Evolutionary conservation across 2,888 invertebrate species (phyloP).

Genomic region (Pecten maximus): DNA sequence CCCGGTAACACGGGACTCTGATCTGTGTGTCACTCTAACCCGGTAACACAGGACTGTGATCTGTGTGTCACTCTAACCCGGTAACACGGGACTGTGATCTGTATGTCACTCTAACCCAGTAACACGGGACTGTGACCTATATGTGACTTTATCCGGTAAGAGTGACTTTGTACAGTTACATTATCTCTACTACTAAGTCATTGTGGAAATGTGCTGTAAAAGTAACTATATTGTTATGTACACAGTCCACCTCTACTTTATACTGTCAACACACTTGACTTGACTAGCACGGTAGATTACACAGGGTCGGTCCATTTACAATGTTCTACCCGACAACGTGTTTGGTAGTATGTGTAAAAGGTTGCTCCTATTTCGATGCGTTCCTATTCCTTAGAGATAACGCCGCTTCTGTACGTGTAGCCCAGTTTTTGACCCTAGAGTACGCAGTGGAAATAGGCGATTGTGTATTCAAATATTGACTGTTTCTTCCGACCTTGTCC

Average conservation of each 20-base stretch:
- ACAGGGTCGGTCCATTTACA: not conserved
- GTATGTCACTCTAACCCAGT: too few species aligned
- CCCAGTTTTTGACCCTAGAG: not conserved
- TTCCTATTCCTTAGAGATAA: not conserved
- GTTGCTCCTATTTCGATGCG: not conserved
- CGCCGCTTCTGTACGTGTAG: not conserved
- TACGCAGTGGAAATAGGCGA: not conserved
- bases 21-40: too few species aligned
- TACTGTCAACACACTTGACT: not conserved
- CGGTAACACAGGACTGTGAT: too few species aligned
- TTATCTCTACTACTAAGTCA: too few species aligned
- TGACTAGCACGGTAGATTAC: not conserved
- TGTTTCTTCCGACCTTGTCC: not conserved
- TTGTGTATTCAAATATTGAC: conserved; percentile 18
- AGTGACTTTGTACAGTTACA: too few species aligned
- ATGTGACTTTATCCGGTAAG: too few species aligned
- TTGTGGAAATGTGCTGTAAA: not conserved
- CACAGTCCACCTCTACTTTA: too few species aligned
- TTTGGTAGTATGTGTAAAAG: not conserved
- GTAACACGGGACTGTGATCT: too few species aligned
- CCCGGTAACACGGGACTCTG: too few species aligned
- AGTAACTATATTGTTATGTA: not conserved
- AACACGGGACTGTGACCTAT: too few species aligned
- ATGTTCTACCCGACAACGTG: not conserved
- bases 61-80: too few species aligned